phyloP scores from a whole-genome alignment of 2,113 vertebrate species.

The Sebastes fasciatus region DNA sequence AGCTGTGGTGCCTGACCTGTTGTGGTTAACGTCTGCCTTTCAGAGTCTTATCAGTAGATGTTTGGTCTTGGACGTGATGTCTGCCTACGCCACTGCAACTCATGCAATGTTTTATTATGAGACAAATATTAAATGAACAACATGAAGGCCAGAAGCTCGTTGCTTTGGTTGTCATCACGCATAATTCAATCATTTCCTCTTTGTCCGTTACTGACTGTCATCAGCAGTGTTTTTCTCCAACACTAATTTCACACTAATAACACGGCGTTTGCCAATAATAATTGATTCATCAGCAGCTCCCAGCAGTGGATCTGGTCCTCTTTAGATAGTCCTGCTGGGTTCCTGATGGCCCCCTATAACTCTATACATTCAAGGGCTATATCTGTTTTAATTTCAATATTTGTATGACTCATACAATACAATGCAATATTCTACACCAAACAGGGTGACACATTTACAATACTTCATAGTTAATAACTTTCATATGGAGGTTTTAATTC shows the following conservation, averaged over 20 bases:
- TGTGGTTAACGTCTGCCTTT: no score
- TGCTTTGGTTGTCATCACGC: constrained; percentile 3
- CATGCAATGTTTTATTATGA: background rate
- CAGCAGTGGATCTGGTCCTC: constrained; percentile 25
- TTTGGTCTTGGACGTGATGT: no score
- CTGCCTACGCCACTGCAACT: no score
- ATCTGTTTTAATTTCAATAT: background rate
- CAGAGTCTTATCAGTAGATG: no score
- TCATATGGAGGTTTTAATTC: background rate
- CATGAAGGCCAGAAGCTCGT: background rate
- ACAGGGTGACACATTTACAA: background rate
- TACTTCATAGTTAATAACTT: background rate
- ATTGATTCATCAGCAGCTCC: constrained; percentile 40
- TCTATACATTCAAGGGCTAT: background rate
- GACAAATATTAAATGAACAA: background rate
- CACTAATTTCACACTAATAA: constrained; percentile 52
- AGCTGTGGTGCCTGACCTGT: no score
- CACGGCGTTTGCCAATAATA: constrained; percentile 35
- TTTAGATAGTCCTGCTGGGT: constrained; percentile 43
- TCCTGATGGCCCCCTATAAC: background rate
- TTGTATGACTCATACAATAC: background rate
- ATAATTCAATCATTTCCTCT: constrained; percentile 33
- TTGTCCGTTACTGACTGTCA: constrained; percentile 23
- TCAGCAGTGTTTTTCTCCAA: constrained; percentile 50
- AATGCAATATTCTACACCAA: background rate